Conservation (phyloP, 2,888 invertebrate genomes). For the Netelia inedita region DNA sequence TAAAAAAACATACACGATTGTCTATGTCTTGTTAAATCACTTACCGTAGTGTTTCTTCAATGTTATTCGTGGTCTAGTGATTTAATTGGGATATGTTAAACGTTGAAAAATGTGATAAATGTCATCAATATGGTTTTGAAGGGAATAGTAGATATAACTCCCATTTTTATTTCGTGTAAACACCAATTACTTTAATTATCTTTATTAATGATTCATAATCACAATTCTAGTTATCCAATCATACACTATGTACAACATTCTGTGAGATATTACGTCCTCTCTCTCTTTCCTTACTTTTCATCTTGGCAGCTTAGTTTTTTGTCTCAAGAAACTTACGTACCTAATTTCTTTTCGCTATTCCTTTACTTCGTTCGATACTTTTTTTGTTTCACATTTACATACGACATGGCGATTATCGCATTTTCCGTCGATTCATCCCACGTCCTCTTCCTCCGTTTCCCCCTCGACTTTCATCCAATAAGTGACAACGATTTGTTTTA, state of each 20-base stretch:
- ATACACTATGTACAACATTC: slow-evolving; percentile 78
- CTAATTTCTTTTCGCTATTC: slow-evolving; percentile 38
- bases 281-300: slow-evolving; percentile 14
- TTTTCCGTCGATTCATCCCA: neutral
- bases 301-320: neutral
- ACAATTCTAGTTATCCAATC: slow-evolving; percentile 76
- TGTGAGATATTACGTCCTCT: slow-evolving; percentile 27
- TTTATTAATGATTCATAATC: slow-evolving; percentile 65
- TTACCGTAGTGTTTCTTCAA: slow-evolving; percentile 5
- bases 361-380: neutral
- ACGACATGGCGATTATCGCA: neutral
- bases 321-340: slow-evolving; percentile 35
- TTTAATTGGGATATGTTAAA: too few species aligned
- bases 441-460: neutral
- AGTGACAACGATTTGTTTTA: neutral
- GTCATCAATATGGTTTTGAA: too few species aligned
- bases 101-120: too few species aligned
- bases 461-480: neutral
- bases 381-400: slow-evolving; percentile 12
- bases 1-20: too few species aligned
- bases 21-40: neutral
- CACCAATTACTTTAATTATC: slow-evolving; percentile 57
- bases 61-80: too few species aligned
- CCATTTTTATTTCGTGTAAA: slow-evolving; percentile 52
- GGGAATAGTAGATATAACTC: neutral